These are phyloP conservation scores for Halcyon chelicuti DNA, from an alignment of 2,797 vertebrate species.

Conservation along the genomic window DNA sequence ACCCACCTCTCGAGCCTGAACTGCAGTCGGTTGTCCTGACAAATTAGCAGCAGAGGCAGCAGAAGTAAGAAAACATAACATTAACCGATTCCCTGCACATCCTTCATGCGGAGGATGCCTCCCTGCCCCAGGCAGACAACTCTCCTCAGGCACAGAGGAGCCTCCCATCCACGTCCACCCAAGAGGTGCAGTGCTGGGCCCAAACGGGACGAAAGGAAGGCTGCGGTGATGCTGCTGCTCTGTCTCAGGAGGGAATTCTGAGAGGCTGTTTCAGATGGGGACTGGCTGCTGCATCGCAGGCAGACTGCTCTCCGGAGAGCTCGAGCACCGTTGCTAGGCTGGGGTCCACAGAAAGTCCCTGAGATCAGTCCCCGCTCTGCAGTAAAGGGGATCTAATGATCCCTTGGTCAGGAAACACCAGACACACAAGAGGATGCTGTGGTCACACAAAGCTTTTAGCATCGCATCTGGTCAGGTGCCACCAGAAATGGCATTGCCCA, in stretches of 20 bases:
- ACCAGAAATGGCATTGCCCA: fast-evolving
- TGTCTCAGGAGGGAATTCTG: neutral
- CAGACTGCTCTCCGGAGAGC: neutral
- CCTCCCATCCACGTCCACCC: neutral
- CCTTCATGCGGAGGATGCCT: fast-evolving
- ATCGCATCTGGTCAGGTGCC: neutral
- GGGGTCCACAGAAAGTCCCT: neutral
- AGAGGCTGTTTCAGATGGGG: neutral
- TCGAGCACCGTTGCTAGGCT: fast-evolving
- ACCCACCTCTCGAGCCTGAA: neutral
- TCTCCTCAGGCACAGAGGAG: neutral
- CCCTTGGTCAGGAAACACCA: neutral
- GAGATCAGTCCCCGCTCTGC: neutral
- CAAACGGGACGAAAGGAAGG: neutral
- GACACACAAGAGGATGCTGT: neutral
- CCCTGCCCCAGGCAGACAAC: neutral
- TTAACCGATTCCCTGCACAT: neutral
- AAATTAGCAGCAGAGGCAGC: neutral
- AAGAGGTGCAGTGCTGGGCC: fast-evolving
- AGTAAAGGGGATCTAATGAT: fast-evolving
- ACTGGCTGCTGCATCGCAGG: neutral
- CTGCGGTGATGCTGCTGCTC: fast-evolving
- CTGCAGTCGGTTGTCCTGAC: neutral
- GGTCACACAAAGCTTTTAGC: neutral
- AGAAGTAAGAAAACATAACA: neutral